Conservation (phyloP, 1,140 invertebrate genomes). For the Temnothorax curvispinosus region DNA sequence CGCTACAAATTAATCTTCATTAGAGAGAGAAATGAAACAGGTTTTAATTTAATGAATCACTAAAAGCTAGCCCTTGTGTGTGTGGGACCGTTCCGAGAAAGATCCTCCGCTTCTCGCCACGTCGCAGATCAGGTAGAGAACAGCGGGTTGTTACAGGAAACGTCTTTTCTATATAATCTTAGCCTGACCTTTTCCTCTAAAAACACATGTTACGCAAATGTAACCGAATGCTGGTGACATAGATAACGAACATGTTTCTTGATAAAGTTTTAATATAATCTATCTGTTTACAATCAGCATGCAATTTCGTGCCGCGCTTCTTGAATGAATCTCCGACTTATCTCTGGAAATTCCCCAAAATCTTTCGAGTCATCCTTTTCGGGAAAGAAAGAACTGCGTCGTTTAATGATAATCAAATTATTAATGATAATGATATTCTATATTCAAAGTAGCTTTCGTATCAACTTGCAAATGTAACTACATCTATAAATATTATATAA, state of each 20-base stretch:
- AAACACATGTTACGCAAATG: conserved; percentile 25
- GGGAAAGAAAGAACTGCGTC: not conserved
- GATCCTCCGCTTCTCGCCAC: not conserved
- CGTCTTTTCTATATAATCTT: not conserved
- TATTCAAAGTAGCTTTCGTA: not conserved
- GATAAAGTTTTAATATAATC: conserved; percentile 14
- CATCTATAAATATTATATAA: not conserved
- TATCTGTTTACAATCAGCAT: not conserved
- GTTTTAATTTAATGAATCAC: not conserved
- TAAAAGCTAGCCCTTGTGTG: not conserved
- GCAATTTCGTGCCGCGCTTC: not conserved
- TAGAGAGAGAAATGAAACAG: not conserved
- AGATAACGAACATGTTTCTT: not conserved
- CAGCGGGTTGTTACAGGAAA: not conserved
- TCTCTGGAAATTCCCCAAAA: not conserved
- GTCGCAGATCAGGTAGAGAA: not conserved
- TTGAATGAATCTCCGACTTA: not conserved
- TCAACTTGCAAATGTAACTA: conserved; percentile 3
- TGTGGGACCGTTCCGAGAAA: conserved; percentile 4
- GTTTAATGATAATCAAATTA: not conserved
- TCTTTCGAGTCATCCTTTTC: not conserved
- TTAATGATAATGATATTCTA: not conserved
- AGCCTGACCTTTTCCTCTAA: not conserved
- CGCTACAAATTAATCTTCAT: not conserved
- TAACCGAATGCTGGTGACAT: not conserved